Evolutionary conservation across 2,113 vertebrate species (phyloP).

Genomic region (Hucho hucho): DNA sequence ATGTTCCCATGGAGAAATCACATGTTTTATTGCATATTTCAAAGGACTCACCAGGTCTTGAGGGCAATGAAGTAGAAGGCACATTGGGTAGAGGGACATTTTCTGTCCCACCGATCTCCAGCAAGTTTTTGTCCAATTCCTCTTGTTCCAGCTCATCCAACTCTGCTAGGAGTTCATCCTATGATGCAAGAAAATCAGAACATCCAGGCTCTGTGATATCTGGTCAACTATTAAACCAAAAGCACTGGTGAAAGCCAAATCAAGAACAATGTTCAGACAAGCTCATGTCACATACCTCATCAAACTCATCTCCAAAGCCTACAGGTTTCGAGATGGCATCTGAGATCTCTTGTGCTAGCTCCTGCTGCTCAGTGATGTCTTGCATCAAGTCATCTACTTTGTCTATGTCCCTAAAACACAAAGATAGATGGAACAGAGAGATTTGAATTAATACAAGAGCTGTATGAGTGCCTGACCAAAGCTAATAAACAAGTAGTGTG

Average conservation of each 20-base stretch:
- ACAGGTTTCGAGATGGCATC: slow-evolving; percentile 97
- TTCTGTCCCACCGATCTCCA: slow-evolving; percentile 91
- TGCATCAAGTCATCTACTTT: slow-evolving; percentile 99
- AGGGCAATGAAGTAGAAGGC: slow-evolving; percentile 90
- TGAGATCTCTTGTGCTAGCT: slow-evolving; percentile 95
- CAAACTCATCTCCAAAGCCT: slow-evolving; percentile 95
- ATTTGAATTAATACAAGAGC: too few species aligned
- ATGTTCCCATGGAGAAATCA: too few species aligned
- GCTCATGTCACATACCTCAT: slow-evolving; percentile 78
- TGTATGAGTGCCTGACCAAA: neutral
- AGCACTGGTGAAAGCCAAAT: neutral
- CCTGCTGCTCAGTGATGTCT: slow-evolving; percentile 97
- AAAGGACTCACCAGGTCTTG: slow-evolving; percentile 81
- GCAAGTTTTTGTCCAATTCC: slow-evolving; percentile 93
- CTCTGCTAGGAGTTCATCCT: slow-evolving; percentile 97
- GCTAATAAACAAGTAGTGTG: neutral
- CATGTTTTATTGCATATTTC: neutral
- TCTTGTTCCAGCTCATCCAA: slow-evolving; percentile 96
- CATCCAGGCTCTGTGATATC: neutral
- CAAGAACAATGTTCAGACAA: neutral
- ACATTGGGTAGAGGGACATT: slow-evolving; percentile 91
- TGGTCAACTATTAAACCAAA: neutral
- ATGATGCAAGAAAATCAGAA: neutral
- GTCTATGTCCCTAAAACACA: slow-evolving; percentile 90
- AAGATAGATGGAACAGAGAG: too few species aligned